Evolutionary conservation across 2,113 vertebrate species (phyloP).

Genomic region (Nothocercus julius): DNA sequence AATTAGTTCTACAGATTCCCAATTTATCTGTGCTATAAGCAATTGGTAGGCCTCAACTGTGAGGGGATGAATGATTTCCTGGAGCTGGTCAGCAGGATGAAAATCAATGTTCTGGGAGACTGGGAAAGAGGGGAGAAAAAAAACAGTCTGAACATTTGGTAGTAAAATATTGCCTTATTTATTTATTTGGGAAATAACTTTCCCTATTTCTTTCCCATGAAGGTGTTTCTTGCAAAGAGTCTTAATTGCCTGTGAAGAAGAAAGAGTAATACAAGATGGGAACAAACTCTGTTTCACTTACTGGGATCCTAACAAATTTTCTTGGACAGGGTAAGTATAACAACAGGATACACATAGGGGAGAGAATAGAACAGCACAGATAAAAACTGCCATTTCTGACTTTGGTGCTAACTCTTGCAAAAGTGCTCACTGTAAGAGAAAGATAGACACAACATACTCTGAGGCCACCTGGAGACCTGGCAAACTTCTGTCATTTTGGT

Average conservation of each 20-base stretch:
- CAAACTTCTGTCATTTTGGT: constrained; percentile 39
- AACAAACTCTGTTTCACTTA: neutral
- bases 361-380: constrained; percentile 50
- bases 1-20: neutral
- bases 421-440: constrained; percentile 39
- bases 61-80: neutral
- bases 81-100: neutral
- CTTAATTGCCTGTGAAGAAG: neutral
- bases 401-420: constrained; percentile 50
- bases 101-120: neutral
- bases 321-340: neutral
- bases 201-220: neutral
- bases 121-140: neutral
- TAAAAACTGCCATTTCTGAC: constrained; percentile 30
- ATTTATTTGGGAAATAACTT: neutral
- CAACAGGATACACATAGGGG: neutral
- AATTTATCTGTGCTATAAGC: neutral
- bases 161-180: neutral
- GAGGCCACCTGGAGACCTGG: constrained; percentile 63
- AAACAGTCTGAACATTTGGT: neutral
- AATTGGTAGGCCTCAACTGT: neutral
- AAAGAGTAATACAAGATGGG: neutral
- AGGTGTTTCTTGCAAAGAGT: neutral
- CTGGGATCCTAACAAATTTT: neutral
- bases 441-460: constrained; percentile 67